Evolutionary conservation across 37 sponge, comb jelly and placozoan genomes (phyloP), one percentile per base, ranked within the genome.

Genomic region (Eunapius fragilis): DNA sequence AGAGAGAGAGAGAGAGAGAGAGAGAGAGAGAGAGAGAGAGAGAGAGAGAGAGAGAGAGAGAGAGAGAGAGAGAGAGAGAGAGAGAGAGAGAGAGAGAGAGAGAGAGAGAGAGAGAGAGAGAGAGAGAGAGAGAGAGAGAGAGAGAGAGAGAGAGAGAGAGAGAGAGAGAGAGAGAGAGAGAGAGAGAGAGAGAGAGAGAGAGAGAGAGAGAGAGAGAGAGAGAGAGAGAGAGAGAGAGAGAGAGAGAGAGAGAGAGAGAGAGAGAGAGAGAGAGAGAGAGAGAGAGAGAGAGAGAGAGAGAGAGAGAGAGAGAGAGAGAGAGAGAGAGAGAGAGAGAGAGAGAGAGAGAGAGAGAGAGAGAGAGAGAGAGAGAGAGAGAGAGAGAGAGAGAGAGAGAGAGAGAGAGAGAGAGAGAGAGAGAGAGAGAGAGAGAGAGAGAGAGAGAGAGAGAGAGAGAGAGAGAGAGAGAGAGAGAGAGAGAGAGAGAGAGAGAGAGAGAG

Each of bases 231-330:
- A 75, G 85, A 84, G 76, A 75, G 85, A 75, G 76, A 84, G 85
- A 75, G 76, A 84, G 85, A 84, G 76, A 84, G 85, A 84, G 69
- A 76, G 85, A 84, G 76, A 75, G 85, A 84, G 76, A 84, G 85
- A 84, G 76, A 75, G 85, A 84, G 76, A 75, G 85, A 84, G 76
- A 84, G 77, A 84, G 69, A 76, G 85, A 67, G 68, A 76, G 85
- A 84, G 76, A 76, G 85, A 75, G 69, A 84, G 76, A 76, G 76
- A 84, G 76, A 76, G 34, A 5, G 27, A 23, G 25, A 70, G 74
- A 33, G 35, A 41, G 27, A 77, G 58, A 73, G 23, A 74, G 58
- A 73, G 34, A 80, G 34, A 77, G 37, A 77, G 37, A 37, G 37
- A 37, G 78, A 77, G 37, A 77, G 13, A 77, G 24, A 37, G 28